A percentile compares a stretch with the other conserved stretches of the same genome.
These are phyloP conservation scores for Protobothrops flavoviridis DNA, from an alignment of 2,113 vertebrate species.

Conservation along the genomic window DNA sequence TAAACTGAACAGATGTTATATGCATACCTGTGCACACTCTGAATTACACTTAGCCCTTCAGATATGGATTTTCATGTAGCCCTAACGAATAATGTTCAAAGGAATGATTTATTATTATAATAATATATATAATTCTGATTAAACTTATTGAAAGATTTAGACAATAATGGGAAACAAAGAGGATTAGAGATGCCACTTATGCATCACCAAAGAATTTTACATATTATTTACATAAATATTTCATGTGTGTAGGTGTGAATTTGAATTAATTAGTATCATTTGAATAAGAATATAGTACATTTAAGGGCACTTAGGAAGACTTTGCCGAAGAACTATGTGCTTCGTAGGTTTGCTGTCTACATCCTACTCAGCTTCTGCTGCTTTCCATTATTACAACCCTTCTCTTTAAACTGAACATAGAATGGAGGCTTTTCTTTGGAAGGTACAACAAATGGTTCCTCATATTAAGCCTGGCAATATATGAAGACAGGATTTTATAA, in stretches of 20 bases:
- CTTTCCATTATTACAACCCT: background rate
- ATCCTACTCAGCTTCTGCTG: background rate
- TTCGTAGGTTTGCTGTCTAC: background rate
- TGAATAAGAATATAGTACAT: background rate
- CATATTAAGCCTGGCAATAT: background rate
- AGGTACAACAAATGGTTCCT: background rate
- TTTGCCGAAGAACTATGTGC: background rate
- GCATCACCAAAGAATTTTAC: background rate
- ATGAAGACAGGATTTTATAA: background rate
- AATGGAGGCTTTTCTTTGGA: background rate
- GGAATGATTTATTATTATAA: background rate
- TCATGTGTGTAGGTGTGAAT: background rate
- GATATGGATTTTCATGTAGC: background rate
- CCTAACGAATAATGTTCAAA: background rate
- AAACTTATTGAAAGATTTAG: background rate
- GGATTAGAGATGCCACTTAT: background rate
- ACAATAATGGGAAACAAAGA: background rate
- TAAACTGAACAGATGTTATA: background rate
- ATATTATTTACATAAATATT: background rate
- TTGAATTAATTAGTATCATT: background rate
- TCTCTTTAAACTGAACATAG: background rate
- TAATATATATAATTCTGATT: background rate
- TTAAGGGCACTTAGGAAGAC: background rate
- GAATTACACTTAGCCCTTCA: background rate
- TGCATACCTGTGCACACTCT: background rate